These are phyloP conservation scores for Callocephalon fimbriatum DNA, from an alignment of 2,113 vertebrate species.

Conservation along the genomic window DNA sequence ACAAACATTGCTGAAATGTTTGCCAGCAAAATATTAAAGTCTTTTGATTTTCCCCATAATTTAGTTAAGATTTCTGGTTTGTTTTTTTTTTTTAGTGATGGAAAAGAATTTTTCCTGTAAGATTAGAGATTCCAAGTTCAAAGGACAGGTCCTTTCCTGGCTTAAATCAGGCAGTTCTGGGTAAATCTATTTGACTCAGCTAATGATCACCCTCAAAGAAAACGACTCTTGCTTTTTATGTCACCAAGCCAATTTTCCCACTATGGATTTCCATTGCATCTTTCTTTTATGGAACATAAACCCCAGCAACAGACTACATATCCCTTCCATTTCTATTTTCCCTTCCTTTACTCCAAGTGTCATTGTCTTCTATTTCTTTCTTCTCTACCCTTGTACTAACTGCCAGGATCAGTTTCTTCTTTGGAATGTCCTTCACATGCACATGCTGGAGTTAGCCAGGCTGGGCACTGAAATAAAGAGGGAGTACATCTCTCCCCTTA, in stretches of 20 bases:
- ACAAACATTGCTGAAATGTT: constrained; percentile 16
- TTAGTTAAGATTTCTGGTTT: background rate
- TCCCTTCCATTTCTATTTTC: background rate
- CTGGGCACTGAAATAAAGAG: background rate
- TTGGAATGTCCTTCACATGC: background rate
- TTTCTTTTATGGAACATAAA: background rate
- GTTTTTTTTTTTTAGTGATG: background rate
- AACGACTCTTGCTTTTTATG: background rate
- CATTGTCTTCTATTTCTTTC: background rate
- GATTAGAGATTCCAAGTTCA: background rate
- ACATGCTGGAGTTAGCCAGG: background rate
- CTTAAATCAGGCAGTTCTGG: background rate
- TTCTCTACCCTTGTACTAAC: background rate
- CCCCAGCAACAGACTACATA: background rate
- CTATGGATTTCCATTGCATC: background rate
- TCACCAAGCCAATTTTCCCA: background rate
- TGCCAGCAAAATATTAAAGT: background rate
- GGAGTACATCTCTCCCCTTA: background rate
- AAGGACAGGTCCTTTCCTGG: background rate
- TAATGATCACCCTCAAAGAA: background rate
- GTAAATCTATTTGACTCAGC: background rate
- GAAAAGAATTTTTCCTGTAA: background rate
- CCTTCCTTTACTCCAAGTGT: background rate
- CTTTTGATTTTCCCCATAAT: background rate
- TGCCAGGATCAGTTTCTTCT: background rate